Evolutionary conservation across 1,140 invertebrate species (phyloP), one percentile per base, ranked within the genome.

Genomic region (Calosoma granatense): DNA sequence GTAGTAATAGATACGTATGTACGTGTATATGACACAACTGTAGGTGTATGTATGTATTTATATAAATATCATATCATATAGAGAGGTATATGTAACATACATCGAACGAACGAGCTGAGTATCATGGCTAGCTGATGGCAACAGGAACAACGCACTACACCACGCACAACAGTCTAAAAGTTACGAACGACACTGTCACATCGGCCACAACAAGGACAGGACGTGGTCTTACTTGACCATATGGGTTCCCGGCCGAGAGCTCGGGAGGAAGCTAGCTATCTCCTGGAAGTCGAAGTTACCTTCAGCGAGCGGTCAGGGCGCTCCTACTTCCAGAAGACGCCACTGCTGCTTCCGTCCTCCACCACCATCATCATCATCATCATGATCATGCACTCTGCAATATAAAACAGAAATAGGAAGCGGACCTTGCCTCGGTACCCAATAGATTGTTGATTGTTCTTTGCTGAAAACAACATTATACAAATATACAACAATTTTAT

Each of bases 271-370:
- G 72, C 74, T 77, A 77, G 74, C 75, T 78, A 76, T 77, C 76
- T 78, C 76, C 77, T 77, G 75, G 74, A 76, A 75, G 74, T 75
- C 73, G 74, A 75, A 74, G 76, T 78, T 78, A 77, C 77, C 76
- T 78, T 78, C 72, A 74, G 74, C 73, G 60, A 72, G 70, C 63
- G 70, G 70, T 71, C 72, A 69, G 73, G 73, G 74, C 74, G 72
- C 76, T 77, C 78, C 78, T 79, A 80, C 78, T 80, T 80, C 78
- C 77, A 78, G 76, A 76, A 76, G 75, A 74, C 72, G 76, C 74
- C 76, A 74, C 76, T 73, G 74, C 74, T 74, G 74, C 76, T 75
- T 72, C 72, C 72, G 73, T 74, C 74, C 71, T 74, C 74, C 77
- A 66, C 61, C 70, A 70, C 15, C 17, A 20, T 22, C 51, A 53